These are phyloP conservation scores for Callocephalon fimbriatum DNA, from an alignment of 2,113 vertebrate species.

Conservation along the genomic window DNA sequence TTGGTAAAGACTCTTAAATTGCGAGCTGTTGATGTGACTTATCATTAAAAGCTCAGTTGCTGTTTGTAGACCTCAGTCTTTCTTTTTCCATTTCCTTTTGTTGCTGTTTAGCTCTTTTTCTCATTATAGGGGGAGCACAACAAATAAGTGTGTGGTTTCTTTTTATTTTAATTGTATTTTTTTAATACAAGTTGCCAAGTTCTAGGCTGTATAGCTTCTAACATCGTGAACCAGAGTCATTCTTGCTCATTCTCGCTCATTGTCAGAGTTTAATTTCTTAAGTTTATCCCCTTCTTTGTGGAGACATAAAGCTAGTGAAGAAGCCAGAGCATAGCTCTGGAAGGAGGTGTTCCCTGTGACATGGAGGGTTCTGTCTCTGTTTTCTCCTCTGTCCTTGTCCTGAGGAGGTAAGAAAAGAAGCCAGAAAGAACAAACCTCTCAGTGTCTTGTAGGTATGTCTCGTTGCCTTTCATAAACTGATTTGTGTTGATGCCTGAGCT, in stretches of 20 bases:
- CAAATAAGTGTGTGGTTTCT: background rate
- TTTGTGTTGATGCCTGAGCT: background rate
- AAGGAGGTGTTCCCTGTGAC: background rate
- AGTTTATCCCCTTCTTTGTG: background rate
- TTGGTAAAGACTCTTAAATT: background rate
- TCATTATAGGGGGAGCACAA: background rate
- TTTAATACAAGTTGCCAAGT: background rate
- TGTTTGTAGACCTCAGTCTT: background rate
- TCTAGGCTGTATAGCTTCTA: background rate
- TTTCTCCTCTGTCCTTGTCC: background rate
- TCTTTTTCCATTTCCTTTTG: background rate
- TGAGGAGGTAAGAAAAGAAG: background rate
- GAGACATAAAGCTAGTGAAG: background rate
- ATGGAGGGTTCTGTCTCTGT: fast-evolving
- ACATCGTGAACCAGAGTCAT: background rate
- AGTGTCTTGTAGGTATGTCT: background rate
- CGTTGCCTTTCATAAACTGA: background rate
- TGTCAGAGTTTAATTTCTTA: background rate
- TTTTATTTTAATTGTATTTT: background rate
- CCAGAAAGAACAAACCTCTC: background rate
- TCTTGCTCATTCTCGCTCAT: background rate
- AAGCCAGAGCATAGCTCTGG: background rate
- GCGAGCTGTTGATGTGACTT: background rate
- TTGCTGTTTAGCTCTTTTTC: background rate
- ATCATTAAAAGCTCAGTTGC: background rate